Evolutionary conservation across 2,888 invertebrate species (phyloP), one percentile per base, ranked within the genome.

Genomic region (Spialia ferax): DNA sequence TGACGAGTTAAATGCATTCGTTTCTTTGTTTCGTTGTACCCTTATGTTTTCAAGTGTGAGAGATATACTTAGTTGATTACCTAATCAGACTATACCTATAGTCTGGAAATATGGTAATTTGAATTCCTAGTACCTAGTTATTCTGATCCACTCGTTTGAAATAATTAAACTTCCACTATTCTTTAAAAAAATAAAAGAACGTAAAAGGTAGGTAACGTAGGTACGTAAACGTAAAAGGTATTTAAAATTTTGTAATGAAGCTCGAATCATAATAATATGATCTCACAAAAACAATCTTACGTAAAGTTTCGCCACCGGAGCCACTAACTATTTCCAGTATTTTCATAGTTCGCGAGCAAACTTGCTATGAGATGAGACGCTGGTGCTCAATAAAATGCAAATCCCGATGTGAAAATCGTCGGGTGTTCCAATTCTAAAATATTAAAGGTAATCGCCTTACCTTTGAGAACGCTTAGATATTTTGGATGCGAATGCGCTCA

Each of bases 391-490:
- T 88, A 86, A 80, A 80, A 87, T 87, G 85, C 81, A 87, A 86
- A 88, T 87, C 80, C 71, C 70, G 70, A 72, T 71, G 73, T 69
- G 74, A 72, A 73, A 77, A 74, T 73, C 75, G 71, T 72, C 75
- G 72, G 73, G 72, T 70, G 68, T 71, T 73, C 70, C 69, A 72
- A 69, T 73, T 73, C 73, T 86, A 79, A 86, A 86, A 86, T 87
- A 84, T 87, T 83, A 82, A 85, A 83, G 77, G 76, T 83, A 84
- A 87, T 84, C 83, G 74, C 72, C 79, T 81, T 84, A 82, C 76
- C 77, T 77, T 73, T 77, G 76, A 65, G 63, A 69, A 71, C 65
- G 73, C 69, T 73, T 71, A 71, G 71, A 73, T 73, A 74, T 73
- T 71, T 72, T 69, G 70, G 50, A 57, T 23, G 35, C 32, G 63